These are phyloP conservation scores for Danionella cerebrum DNA, from an alignment of 2,113 vertebrate species.

Conservation along the genomic window DNA sequence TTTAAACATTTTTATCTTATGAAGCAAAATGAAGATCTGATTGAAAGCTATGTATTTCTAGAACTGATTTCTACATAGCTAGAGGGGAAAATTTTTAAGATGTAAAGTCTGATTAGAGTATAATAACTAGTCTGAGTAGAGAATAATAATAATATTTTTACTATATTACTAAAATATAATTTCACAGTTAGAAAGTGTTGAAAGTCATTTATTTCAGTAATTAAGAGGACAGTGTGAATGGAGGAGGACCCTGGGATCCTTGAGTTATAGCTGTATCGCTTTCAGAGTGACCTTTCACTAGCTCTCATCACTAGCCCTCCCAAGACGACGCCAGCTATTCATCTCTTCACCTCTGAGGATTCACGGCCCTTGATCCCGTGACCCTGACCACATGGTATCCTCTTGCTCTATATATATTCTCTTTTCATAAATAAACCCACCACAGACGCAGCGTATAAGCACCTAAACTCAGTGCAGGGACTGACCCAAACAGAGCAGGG, in stretches of 20 bases:
- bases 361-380: conserved; percentile 27
- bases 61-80: too few species aligned
- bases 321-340: conserved; percentile 37
- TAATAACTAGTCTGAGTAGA: too few species aligned
- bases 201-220: too few species aligned
- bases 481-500: not conserved
- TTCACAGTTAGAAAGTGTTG: too few species aligned
- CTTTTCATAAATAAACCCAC: conserved; percentile 45
- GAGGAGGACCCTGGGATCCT: not conserved
- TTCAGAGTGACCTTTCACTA: conserved; percentile 42
- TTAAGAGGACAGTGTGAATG: conserved; percentile 8
- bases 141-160: too few species aligned
- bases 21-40: too few species aligned
- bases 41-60: too few species aligned
- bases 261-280: conserved; percentile 43
- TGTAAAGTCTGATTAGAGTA: too few species aligned
- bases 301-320: conserved; percentile 36
- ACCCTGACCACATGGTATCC: conserved; percentile 40
- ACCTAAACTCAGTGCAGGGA: conserved; percentile 16
- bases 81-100: too few species aligned
- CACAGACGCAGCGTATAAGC: conserved; percentile 19
- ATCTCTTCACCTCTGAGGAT: conserved; percentile 41
- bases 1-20: too few species aligned
- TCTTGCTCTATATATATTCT: conserved; percentile 32
- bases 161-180: too few species aligned